Evolutionary conservation across 2,797 vertebrate genomes (phyloP), one percentile per base, ranked within the genome.

Genomic region (Enteromius argenteus): DNA sequence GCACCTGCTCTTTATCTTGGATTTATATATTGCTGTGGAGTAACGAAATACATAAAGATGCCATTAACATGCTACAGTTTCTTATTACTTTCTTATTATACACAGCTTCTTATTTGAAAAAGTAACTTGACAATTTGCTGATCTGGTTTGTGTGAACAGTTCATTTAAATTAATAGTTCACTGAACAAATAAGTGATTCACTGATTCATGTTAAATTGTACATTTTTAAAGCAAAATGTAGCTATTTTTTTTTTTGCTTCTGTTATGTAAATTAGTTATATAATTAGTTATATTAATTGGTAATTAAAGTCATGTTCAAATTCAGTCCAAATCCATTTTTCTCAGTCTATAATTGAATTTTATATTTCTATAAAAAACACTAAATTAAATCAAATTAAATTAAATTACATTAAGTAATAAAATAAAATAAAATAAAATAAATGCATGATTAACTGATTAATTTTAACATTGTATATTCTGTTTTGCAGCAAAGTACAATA

Each of bases 1-100:
- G 30, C 39, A 53, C 58, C 35, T 30, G 35, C 74, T 76, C 53
- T 76, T 60, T 76, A 58, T 60, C n/a, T 39, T 58, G 35, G 13
- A 76, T 60, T 58, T 35, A 56, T 56, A 37, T 32, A 35, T 21
- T 53, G 30, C 49, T n/a, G 30, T 35, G 19, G 11, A 75, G 51
- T 58, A 9, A 23, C 3, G 7, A 75, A 56, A 75, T 37, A 1
- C 21, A 53, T 72, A 19, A 72, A 72, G 3, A 53, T 58, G 21
- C 32, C 21, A 56, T 21, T 10, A 37, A 19, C 15, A 30, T 62
- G 27, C 60, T 30, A 30, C 56, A 11, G 53, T 27, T 27, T 27
- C 27, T 27, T 27, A 27, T 27, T 27, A 27, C 27, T 27, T 27
- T 27, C 27, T 27, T 27, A 27, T 27, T 27, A 27, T n/a, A 35